Conservation (phyloP, 2,888 invertebrate genomes). For the Synergus gifuensis region DNA sequence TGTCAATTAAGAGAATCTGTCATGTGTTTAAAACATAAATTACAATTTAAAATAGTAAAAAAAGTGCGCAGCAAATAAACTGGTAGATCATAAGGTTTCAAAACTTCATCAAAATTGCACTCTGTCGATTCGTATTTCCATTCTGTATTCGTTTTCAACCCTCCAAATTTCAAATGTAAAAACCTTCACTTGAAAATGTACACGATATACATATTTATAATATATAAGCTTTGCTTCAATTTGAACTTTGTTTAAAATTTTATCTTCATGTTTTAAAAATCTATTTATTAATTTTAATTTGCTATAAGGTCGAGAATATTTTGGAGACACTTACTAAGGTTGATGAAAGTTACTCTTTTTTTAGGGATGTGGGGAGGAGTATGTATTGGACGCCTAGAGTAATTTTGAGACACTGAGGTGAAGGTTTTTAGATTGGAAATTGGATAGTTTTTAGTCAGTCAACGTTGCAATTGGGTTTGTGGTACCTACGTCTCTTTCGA, state of each 20-base stretch:
- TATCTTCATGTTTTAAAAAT: background rate
- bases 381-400: background rate
- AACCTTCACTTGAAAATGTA: constrained; percentile 12
- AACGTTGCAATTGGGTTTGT: constrained; percentile 69
- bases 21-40: background rate
- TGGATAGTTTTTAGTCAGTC: constrained; percentile 74
- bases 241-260: background rate
- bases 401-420: constrained; percentile 14
- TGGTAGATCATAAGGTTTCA: background rate
- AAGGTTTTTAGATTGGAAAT: constrained; percentile 71
- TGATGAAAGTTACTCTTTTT: background rate
- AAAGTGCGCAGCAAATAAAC: background rate
- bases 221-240: background rate
- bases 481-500: constrained; percentile 70
- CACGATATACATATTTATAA: constrained; percentile 20
- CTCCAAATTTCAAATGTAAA: constrained; percentile 35
- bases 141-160: background rate
- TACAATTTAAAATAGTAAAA: background rate
- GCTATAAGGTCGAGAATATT: background rate
- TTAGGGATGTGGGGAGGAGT: background rate
- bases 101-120: constrained; percentile 14
- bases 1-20: background rate
- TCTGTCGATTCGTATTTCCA: background rate
- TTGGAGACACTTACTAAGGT: constrained; percentile 6
- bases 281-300: background rate